Percentiles rank a stretch among this genome's conserved stretches.
These are phyloP conservation scores for Octopus bimaculoides DNA, from an alignment of 1,140 invertebrate genomes.

Conservation along the genomic window DNA sequence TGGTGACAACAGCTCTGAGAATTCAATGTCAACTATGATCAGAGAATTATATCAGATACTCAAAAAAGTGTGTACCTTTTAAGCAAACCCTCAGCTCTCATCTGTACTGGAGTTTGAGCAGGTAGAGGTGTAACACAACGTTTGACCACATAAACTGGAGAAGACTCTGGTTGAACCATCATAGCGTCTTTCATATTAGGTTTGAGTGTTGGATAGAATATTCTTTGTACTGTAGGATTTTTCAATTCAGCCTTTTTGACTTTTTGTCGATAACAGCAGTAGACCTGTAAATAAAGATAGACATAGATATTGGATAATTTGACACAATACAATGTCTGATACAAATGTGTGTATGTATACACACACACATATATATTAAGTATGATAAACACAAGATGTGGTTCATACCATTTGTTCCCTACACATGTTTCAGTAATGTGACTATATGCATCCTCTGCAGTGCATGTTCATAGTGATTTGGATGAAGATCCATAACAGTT, in stretches of 20 bases:
- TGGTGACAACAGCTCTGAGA: too few relatives aligned
- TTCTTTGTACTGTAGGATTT: constrained; percentile 26
- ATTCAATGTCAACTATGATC: not conserved
- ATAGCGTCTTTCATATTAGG: constrained; percentile 49
- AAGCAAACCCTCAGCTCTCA: constrained; percentile 63
- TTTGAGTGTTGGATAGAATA: constrained; percentile 37
- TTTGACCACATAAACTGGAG: constrained; percentile 35
- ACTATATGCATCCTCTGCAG: too few relatives aligned
- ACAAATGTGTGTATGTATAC: too few relatives aligned
- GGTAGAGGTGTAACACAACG: constrained; percentile 38
- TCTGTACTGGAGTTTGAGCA: constrained; percentile 60
- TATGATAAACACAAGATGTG: too few relatives aligned
- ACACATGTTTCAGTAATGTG: too few relatives aligned
- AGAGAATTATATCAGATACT: too few relatives aligned
- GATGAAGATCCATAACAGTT: too few relatives aligned
- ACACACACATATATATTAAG: too few relatives aligned
- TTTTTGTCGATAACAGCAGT: constrained; percentile 32
- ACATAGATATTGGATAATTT: not conserved
- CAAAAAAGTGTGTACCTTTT: constrained; percentile 48
- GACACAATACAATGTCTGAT: too few relatives aligned
- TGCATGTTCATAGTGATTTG: too few relatives aligned
- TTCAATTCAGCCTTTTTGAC: constrained; percentile 21
- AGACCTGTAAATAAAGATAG: constrained; percentile 21
- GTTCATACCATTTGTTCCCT: too few relatives aligned
- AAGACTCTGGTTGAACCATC: constrained; percentile 48